These are phyloP conservation scores for Apotomis turbidana DNA, from an alignment of 2,888 invertebrate genomes.

Conservation along the genomic window DNA sequence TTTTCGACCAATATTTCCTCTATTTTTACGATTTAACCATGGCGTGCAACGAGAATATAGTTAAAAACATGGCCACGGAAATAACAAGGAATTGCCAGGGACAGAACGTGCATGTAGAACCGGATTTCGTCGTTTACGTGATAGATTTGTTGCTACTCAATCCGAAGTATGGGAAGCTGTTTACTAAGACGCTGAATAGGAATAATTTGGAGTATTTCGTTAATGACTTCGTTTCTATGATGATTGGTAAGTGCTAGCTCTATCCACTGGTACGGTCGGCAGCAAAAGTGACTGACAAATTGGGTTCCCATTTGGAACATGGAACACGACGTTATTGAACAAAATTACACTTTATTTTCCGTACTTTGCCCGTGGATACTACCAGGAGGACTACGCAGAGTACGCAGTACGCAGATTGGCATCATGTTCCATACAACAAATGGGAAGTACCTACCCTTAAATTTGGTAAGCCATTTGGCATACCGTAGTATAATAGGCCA, in stretches of 20 bases:
- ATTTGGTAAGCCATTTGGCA: too few relatives aligned
- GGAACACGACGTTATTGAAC: too few relatives aligned
- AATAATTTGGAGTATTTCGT: conserved; percentile 81
- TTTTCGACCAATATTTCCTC: conserved; percentile 13
- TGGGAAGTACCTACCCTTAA: too few relatives aligned
- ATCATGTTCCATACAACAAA: too few relatives aligned
- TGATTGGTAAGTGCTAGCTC: conserved; percentile 67
- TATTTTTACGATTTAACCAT: conserved; percentile 51
- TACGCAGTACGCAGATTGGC: too few relatives aligned
- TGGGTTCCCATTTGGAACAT: too few relatives aligned
- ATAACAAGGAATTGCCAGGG: conserved; percentile 80
- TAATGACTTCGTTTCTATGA: conserved; percentile 74
- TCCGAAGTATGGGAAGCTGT: conserved; percentile 82
- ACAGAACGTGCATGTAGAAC: conserved; percentile 68
- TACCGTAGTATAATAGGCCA: too few relatives aligned
- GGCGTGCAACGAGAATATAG: conserved; percentile 77
- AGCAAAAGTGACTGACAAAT: too few relatives aligned
- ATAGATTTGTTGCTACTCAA: conserved; percentile 81
- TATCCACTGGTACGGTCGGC: too few relatives aligned
- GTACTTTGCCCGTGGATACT: too few relatives aligned
- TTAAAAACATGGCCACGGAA: conserved; percentile 84
- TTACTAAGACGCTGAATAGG: conserved; percentile 73
- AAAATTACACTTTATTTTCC: too few relatives aligned
- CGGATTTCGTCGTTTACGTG: conserved; percentile 80
- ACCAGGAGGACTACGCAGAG: too few relatives aligned